Evolutionary conservation across 2,113 vertebrate species (phyloP).

Genomic region (Physeter macrocephalus): DNA sequence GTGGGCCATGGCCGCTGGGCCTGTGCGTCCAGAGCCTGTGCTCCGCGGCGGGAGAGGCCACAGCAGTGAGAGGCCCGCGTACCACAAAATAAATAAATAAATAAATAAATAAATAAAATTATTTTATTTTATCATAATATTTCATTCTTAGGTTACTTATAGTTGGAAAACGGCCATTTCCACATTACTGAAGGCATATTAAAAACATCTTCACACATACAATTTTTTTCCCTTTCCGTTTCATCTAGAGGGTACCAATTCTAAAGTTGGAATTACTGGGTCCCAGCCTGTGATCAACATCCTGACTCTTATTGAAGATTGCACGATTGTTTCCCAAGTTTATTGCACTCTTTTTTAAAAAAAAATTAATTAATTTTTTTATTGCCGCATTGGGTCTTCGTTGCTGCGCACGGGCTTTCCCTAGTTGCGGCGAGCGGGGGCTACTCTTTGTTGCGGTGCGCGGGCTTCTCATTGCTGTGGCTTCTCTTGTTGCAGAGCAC

Average conservation of each 20-base stretch:
- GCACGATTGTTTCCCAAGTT: not conserved
- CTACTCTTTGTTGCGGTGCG: too few species aligned
- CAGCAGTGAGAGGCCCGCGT: too few species aligned
- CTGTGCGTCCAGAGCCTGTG: too few species aligned
- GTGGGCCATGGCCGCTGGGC: too few species aligned
- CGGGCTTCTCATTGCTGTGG: too few species aligned
- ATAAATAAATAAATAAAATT: too few species aligned
- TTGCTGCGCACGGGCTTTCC: too few species aligned
- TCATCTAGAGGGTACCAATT: not conserved
- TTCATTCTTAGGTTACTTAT: not conserved
- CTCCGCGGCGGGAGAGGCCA: too few species aligned
- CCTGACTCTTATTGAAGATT: not conserved
- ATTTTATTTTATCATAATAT: not conserved
- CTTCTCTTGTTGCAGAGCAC: too few species aligned
- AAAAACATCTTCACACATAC: not conserved
- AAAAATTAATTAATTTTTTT: too few species aligned
- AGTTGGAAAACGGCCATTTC: not conserved
- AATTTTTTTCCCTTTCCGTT: not conserved
- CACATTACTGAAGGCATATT: not conserved
- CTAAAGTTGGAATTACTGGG: not conserved
- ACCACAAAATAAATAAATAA: too few species aligned
- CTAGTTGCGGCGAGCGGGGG: accelerated
- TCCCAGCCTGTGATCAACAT: not conserved
- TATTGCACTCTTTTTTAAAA: not conserved
- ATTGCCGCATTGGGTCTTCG: too few species aligned